A percentile compares a stretch with the other conserved stretches of the same genome.
Conservation (phyloP, 1,140 invertebrate species). For the Venustaconcha ellipsiformis region DNA sequence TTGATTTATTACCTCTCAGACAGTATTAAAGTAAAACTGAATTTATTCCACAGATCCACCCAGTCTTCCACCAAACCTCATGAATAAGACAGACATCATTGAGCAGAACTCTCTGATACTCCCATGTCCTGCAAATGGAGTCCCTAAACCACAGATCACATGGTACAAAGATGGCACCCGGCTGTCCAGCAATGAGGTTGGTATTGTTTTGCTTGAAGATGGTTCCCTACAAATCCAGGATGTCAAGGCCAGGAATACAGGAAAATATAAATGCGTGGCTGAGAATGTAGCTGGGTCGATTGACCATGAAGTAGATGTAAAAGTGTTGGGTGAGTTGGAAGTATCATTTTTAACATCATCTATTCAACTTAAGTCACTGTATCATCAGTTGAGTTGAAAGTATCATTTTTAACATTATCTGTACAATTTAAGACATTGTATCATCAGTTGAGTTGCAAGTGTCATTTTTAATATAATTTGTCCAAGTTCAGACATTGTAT, state of each 20-base stretch:
- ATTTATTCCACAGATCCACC: slow-evolving; percentile 43
- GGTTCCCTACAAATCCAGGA: slow-evolving; percentile 52
- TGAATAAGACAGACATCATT: slow-evolving; percentile 50
- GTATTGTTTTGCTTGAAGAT: slow-evolving; percentile 45
- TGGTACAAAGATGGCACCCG: slow-evolving; percentile 69
- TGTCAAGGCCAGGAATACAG: slow-evolving; percentile 62
- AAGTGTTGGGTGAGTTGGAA: slow-evolving; percentile 63
- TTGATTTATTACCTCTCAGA: too few relatives aligned
- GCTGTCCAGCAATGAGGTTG: slow-evolving; percentile 40
- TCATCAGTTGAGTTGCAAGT: slow-evolving; percentile 53
- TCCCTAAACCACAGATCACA: slow-evolving; percentile 67
- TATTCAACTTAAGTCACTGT: too few relatives aligned
- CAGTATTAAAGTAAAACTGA: too few relatives aligned
- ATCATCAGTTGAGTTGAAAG: slow-evolving; percentile 53
- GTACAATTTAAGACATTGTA: too few relatives aligned
- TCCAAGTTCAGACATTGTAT: too few relatives aligned
- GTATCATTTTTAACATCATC: too few relatives aligned
- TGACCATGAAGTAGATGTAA: slow-evolving; percentile 61
- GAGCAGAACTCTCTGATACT: slow-evolving; percentile 59
- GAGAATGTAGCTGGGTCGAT: slow-evolving; percentile 68
- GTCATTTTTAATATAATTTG: too few relatives aligned
- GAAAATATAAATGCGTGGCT: slow-evolving; percentile 70
- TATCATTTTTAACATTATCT: too few relatives aligned
- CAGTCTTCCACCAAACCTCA: slow-evolving; percentile 40
- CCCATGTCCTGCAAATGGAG: slow-evolving; percentile 69